Conservation (phyloP, 2,113 vertebrate genomes). For the Sapayoa aenigma region DNA sequence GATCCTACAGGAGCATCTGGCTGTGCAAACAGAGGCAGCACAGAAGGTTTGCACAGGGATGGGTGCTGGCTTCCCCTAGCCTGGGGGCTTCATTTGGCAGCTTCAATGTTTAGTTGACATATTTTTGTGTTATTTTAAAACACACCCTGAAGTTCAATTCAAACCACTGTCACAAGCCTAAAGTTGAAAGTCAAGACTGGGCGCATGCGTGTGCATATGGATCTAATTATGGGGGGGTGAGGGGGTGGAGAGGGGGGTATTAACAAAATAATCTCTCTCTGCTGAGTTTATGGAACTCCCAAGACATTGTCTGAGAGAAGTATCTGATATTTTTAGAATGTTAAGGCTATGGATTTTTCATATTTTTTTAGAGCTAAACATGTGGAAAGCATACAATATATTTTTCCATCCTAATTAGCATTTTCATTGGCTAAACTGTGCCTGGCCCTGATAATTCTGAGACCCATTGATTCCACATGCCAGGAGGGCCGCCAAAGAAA, state of each 20-base stretch:
- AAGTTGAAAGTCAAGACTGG: background rate
- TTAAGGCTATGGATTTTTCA: background rate
- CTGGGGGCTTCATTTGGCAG: background rate
- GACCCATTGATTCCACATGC: background rate
- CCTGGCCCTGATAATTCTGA: background rate
- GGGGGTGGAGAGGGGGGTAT: background rate
- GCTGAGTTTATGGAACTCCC: background rate
- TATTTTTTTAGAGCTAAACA: background rate
- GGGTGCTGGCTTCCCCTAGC: background rate
- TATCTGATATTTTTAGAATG: background rate
- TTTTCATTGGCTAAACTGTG: background rate
- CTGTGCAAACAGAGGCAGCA: background rate
- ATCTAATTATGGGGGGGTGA: background rate
- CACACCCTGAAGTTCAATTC: background rate
- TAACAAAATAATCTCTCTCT: background rate
- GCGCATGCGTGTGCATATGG: background rate
- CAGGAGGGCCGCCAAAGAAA: background rate
- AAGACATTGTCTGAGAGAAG: background rate
- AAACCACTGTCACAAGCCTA: background rate
- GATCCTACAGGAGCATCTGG: background rate
- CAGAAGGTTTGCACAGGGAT: too few relatives aligned
- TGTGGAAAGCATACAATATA: background rate
- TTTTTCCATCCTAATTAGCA: background rate
- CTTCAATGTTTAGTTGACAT: background rate
- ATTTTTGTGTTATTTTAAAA: constrained; percentile 14